Conservation (phyloP, 2,113 vertebrate genomes). For the Hyla sarda region DNA sequence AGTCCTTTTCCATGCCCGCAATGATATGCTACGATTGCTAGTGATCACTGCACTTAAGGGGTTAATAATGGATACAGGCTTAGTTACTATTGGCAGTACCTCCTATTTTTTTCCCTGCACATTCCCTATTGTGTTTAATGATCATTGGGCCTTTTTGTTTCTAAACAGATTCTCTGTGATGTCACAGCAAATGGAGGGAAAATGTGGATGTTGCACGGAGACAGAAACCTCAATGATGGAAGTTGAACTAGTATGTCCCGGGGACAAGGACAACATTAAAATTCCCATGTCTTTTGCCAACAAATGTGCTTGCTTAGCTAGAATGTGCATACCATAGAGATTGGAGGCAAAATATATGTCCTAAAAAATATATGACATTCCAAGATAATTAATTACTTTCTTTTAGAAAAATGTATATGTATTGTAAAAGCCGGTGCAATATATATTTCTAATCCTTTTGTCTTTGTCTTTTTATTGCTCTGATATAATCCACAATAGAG, state of each 20-base stretch:
- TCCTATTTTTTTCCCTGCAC: too few species aligned
- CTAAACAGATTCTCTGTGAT: slow-evolving; percentile 14
- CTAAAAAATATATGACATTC: background rate
- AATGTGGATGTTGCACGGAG: slow-evolving; percentile 32
- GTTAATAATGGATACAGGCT: too few species aligned
- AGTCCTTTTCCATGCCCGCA: too few species aligned
- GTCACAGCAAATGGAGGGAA: background rate
- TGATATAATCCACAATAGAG: background rate
- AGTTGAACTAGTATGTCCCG: slow-evolving; percentile 8
- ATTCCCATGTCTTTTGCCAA: background rate
- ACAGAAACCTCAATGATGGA: background rate
- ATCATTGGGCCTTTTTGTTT: background rate
- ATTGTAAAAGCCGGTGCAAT: too few species aligned
- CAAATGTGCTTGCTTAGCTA: slow-evolving; percentile 24
- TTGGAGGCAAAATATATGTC: too few species aligned
- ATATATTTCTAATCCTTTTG: background rate
- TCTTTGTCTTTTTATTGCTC: background rate
- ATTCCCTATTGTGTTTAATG: background rate
- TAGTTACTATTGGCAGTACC: too few species aligned
- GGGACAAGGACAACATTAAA: background rate
- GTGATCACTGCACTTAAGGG: too few species aligned
- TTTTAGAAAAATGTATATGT: too few species aligned
- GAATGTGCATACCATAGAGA: background rate
- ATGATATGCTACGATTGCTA: too few species aligned
- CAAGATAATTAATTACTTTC: background rate